Evolutionary conservation across 2,113 vertebrate species (phyloP), one percentile per base, ranked within the genome.

Genomic region (Pionites leucogaster): DNA sequence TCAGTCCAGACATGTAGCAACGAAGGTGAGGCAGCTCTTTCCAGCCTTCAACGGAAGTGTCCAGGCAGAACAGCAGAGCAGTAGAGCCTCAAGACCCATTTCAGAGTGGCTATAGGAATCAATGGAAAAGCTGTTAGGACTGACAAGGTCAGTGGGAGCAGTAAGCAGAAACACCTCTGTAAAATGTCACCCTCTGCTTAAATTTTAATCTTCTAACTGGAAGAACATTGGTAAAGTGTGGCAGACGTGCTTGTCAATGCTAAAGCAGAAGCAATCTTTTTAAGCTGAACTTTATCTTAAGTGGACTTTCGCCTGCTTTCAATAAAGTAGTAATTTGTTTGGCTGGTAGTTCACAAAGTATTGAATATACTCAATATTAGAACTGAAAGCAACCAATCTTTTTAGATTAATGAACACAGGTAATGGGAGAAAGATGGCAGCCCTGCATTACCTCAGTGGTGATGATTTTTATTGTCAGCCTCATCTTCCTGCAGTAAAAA

Each of bases 161-260:
- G 57, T 63, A 82, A 59, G 37, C 63, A 71, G 60, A 84, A 91
- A 80, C 42, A 42, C 13, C 47, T 83, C 46, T 35, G 11, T 25
- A 28, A 84, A 93, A 88, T 65, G 88, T 68, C 88, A 89, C 44
- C 11, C 69, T 93, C 55, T 62, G 50, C 86, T 94, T 84, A 86
- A 86, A 52, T 92, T 82, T 86, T 90, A 86, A 84, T 88, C 88
- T 83, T 35, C 44, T 90, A 83, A 83, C 11, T 17, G 25, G 59
- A 90, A 82, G 37, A 85, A 59, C 74, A 67, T 64, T 60, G 60
- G 85, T 78, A 74, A 86, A 60, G 15, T 20, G 50, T 46, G 42
- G 71, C 63, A 93, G 72, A 88, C 9, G 5, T 3, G 33, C 60
- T 70, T 88, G 79, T 24, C 88, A 39, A 4, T 10, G 68, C 71